Evolutionary conservation across 2,797 vertebrate genomes (phyloP).

Genomic region (Cuniculus paca): DNA sequence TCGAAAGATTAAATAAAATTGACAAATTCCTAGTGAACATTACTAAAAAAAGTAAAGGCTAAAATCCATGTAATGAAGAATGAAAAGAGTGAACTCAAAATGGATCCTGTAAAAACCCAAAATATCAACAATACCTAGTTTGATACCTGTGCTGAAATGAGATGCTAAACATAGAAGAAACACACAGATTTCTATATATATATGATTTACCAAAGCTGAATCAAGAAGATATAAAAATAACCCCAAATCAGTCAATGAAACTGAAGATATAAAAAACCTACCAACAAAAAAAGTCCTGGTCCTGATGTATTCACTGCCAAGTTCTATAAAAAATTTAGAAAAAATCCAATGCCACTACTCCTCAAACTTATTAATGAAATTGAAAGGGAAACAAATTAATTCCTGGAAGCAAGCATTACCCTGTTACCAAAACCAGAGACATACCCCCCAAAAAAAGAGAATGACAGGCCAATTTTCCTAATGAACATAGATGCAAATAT

Average conservation of each 20-base stretch:
- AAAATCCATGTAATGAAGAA: not conserved
- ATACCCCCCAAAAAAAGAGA: no score
- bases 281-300: not conserved
- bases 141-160: not conserved
- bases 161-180: not conserved
- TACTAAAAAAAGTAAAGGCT: not conserved
- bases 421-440: no score
- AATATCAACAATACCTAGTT: not conserved
- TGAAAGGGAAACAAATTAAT: no score
- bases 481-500: no score
- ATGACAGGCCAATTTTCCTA: no score
- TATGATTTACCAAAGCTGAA: not conserved
- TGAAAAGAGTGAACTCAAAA: not conserved
- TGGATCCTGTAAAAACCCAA: not conserved
- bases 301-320: not conserved
- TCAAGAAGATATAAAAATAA: not conserved
- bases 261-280: not conserved
- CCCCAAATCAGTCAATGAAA: not conserved
- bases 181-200: not conserved
- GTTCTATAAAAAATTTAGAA: not conserved
- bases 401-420: no score
- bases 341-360: not conserved
- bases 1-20: not conserved
- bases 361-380: not conserved
- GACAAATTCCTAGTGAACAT: not conserved